These are phyloP conservation scores for Dinoponera quadriceps DNA, from an alignment of 1,140 invertebrate genomes.

Conservation along the genomic window DNA sequence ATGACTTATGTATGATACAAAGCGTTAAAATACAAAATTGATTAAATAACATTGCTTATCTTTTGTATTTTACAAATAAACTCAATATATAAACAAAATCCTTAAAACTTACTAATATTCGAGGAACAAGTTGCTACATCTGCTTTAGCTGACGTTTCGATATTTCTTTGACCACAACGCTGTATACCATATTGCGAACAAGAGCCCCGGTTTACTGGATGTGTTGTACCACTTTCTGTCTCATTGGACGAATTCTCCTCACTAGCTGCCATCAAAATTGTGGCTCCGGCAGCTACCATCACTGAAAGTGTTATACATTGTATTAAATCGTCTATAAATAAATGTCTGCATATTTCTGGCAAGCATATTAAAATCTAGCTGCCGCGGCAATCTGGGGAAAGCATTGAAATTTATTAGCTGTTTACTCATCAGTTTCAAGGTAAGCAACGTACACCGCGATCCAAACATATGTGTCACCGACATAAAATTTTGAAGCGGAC, in stretches of 20 bases:
- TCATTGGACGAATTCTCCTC: conserved; percentile 73
- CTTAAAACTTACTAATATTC: conserved; percentile 57
- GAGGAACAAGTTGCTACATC: conserved; percentile 58
- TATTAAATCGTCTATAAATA: conserved; percentile 20
- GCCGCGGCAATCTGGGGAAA: not conserved
- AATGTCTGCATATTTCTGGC: conserved; percentile 45
- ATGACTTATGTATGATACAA: conserved; percentile 22
- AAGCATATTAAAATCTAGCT: conserved; percentile 42
- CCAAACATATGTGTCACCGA: conserved; percentile 26
- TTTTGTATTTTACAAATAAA: not conserved
- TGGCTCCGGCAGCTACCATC: conserved; percentile 78
- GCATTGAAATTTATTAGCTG: conserved; percentile 4
- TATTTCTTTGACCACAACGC: conserved; percentile 59
- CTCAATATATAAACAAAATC: not conserved
- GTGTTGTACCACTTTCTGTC: conserved; percentile 59
- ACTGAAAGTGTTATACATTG: conserved; percentile 57
- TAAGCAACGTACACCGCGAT: conserved; percentile 9
- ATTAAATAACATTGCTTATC: not conserved
- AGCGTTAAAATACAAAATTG: conserved; percentile 7
- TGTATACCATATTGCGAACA: conserved; percentile 58
- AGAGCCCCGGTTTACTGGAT: conserved; percentile 58
- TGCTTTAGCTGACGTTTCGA: conserved; percentile 60
- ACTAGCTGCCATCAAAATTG: conserved; percentile 77
- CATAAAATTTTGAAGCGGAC: conserved; percentile 17
- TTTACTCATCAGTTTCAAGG: conserved; percentile 25